Evolutionary conservation across 2,888 invertebrate species (phyloP).

Genomic region (Nipponacmea schrenckii): DNA sequence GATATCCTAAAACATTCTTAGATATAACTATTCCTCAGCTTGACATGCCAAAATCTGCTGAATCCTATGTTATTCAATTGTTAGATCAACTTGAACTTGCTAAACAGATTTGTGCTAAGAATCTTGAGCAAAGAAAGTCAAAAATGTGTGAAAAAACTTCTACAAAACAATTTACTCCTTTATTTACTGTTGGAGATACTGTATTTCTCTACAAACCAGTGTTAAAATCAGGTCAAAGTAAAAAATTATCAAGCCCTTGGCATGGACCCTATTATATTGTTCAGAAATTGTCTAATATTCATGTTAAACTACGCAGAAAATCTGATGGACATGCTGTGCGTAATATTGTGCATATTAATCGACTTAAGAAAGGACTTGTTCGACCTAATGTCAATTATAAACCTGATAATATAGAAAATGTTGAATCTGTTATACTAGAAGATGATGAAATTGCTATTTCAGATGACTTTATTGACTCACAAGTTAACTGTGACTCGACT

Average conservation of each 20-base stretch:
- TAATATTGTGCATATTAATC: conserved; percentile 1
- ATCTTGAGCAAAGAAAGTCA: background rate
- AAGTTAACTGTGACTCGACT: background rate
- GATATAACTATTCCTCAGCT: background rate
- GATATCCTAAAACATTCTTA: background rate
- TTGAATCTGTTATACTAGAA: background rate
- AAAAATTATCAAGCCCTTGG: background rate
- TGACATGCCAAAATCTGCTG: background rate
- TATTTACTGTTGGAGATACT: background rate
- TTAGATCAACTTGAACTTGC: background rate
- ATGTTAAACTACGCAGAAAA: conserved; percentile 2
- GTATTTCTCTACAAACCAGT: background rate
- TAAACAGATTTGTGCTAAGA: background rate
- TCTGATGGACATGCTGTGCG: background rate
- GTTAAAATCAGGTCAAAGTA: background rate
- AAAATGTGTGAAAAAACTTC: background rate
- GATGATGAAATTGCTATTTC: background rate
- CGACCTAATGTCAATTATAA: background rate
- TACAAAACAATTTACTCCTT: background rate
- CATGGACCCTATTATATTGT: background rate
- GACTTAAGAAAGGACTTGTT: background rate
- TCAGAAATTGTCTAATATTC: background rate
- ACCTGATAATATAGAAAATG: background rate
- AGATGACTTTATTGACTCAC: background rate
- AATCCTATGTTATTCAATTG: background rate